phyloP scores from a whole-genome alignment of 1,140 invertebrate genomes.

The Diprion similis region DNA sequence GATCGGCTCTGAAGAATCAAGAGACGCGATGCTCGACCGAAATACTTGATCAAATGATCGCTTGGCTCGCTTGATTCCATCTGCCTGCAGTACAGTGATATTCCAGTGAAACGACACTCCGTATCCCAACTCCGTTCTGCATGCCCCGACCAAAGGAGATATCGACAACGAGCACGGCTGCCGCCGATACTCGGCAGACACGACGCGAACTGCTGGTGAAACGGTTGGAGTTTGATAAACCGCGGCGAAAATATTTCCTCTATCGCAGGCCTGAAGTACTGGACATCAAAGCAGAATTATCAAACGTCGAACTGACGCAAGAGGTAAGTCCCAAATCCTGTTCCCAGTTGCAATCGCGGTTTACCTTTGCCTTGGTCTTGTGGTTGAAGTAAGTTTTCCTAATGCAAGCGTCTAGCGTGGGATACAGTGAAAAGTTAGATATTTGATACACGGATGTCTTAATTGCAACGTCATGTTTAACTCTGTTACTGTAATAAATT shows the following conservation, averaged over 20 bases:
- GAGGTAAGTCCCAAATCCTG: constrained; percentile 1
- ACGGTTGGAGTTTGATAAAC: neutral
- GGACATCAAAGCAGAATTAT: neutral
- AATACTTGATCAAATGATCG: too few relatives aligned
- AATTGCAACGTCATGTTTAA: too few relatives aligned
- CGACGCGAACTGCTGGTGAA: neutral
- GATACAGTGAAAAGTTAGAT: too few relatives aligned
- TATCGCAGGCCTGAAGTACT: neutral
- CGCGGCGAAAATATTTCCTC: neutral
- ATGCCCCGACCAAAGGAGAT: neutral
- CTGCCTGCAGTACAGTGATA: too few relatives aligned
- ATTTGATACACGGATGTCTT: too few relatives aligned
- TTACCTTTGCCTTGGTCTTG: too few relatives aligned
- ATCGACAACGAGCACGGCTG: neutral
- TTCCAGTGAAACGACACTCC: neutral
- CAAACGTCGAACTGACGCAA: neutral
- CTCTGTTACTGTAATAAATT: too few relatives aligned
- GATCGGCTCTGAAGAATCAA: too few relatives aligned
- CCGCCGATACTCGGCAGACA: neutral
- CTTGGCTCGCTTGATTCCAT: too few relatives aligned
- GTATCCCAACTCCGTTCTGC: neutral
- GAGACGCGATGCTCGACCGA: too few relatives aligned
- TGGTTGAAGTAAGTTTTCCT: too few relatives aligned
- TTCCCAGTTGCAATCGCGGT: neutral
- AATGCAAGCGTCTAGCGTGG: too few relatives aligned